Conservation (phyloP, 2,113 vertebrate species). For the Oncorhynchus masou region DNA sequence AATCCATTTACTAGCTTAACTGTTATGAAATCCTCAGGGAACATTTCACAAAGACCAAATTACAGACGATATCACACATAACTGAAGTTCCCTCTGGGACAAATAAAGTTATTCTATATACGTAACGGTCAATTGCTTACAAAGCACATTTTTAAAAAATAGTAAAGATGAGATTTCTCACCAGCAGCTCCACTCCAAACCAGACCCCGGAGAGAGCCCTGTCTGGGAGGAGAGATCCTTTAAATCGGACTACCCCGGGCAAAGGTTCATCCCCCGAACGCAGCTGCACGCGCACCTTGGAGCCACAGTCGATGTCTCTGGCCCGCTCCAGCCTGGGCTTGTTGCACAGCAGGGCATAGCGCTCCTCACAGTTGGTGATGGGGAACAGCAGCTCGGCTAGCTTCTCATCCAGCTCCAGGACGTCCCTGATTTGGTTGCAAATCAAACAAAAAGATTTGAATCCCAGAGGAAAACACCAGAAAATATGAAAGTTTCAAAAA, state of each 20-base stretch:
- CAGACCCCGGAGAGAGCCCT: conserved; percentile 89
- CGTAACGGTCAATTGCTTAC: neutral
- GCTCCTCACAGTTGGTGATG: conserved; percentile 95
- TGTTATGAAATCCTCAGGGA: neutral
- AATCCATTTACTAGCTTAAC: conserved; percentile 3
- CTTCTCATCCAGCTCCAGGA: conserved; percentile 89
- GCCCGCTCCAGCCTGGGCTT: conserved; percentile 82
- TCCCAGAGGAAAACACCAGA: no score
- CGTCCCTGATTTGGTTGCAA: conserved; percentile 70
- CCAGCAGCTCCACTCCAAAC: conserved; percentile 97
- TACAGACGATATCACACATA: neutral
- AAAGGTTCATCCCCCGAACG: conserved; percentile 88
- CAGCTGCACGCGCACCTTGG: conserved; percentile 90
- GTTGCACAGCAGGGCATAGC: conserved; percentile 87
- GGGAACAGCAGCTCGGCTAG: conserved; percentile 93
- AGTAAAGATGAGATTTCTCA: conserved; percentile 66
- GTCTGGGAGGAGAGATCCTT: conserved; percentile 89
- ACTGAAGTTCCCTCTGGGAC: neutral
- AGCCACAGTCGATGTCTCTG: conserved; percentile 88
- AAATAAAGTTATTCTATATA: neutral
- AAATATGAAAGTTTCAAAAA: no score
- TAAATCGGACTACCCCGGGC: conserved; percentile 93
- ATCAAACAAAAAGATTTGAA: no score
- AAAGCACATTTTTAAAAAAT: neutral
- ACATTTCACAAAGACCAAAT: neutral